Evolutionary conservation across 2,797 vertebrate species (phyloP), one percentile per base, ranked within the genome.

Genomic region (Darevskia nairensis): DNA sequence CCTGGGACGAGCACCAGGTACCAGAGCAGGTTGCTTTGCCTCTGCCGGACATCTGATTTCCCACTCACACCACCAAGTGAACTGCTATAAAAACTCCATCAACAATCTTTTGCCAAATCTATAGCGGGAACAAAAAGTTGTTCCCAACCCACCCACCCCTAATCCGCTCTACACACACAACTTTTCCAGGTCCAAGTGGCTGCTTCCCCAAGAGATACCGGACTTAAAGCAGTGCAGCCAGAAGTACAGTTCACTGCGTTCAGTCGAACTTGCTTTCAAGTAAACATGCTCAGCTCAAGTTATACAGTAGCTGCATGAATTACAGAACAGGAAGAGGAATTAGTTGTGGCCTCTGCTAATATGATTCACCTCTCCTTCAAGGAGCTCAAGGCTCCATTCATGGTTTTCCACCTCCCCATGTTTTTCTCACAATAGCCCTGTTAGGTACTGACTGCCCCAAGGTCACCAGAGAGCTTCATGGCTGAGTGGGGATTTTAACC

Each of bases 31-130:
- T 55, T 55, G 50, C 50, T 15, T 55, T 3, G 13, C 50, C 50
- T 50, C 13, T 50, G 50, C 50, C 50, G 0, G 13, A 64, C 21
- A 23, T 64, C 92, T 89, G 92, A 90, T 93, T 32, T 19, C 13
- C 25, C 27, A 92, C 91, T 55, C 50, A 55, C 95, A 92, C 91
- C 90, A 78, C 11, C 13, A 76, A 94, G 39, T 32, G 82, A 93
- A 89, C 82, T 85, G 82, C 81, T 87, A 84, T 89, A 96, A 79
- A 75, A 85, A 86, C 80, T 92, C 91, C 89, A 89, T 85, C 3
- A 88, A 89, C 85, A 55, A 55, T 90, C 82, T 87, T 90, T 85
- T 46, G 84, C 89, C 87, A 77, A 82, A 86, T 90, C 76, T 84
- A 69, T 61, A 86, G 76, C 59, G 84, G 91, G 88, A 93, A 82